phyloP scores from a whole-genome alignment of 2,113 vertebrate species.

The Amia ocellicauda region DNA sequence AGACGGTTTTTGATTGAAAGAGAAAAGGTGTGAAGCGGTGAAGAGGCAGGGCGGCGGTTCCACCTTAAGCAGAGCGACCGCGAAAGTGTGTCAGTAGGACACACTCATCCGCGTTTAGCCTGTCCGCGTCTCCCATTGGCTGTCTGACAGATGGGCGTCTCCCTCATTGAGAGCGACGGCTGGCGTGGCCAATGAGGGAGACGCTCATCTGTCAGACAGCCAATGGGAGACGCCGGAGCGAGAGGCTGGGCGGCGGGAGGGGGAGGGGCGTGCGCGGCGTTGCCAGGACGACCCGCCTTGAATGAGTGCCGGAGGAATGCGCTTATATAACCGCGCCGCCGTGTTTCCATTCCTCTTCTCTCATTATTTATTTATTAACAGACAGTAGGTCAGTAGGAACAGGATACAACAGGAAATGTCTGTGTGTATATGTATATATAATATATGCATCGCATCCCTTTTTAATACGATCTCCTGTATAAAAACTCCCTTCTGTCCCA shows the following conservation, averaged over 20 bases:
- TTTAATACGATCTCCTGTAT: not conserved
- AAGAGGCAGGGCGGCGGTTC: no score
- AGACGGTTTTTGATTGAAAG: not conserved
- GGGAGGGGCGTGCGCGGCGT: conserved; percentile 34
- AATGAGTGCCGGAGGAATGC: conserved; percentile 64
- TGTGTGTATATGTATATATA: conserved; percentile 17
- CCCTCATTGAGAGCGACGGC: no score
- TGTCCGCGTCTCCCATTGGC: no score
- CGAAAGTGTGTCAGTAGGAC: conserved; percentile 71
- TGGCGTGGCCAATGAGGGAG: no score
- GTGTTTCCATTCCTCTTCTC: conserved; percentile 64
- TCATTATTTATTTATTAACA: conserved; percentile 45
- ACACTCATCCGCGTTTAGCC: conserved; percentile 44
- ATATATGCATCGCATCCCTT: not conserved
- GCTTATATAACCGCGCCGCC: conserved; percentile 64
- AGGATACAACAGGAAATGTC: conserved; percentile 15
- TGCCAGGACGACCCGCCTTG: conserved; percentile 61
- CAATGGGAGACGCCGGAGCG: conserved; percentile 31
- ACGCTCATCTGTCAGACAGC: no score
- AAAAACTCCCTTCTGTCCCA: conserved; percentile 12
- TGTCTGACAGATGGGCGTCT: no score
- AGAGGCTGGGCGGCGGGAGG: conserved; percentile 22
- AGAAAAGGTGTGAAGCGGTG: no score
- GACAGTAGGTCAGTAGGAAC: conserved; percentile 29
- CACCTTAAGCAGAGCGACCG: conserved; percentile 42